phyloP scores from a whole-genome alignment of 2,888 invertebrate genomes.

The Tribolium freemani region DNA sequence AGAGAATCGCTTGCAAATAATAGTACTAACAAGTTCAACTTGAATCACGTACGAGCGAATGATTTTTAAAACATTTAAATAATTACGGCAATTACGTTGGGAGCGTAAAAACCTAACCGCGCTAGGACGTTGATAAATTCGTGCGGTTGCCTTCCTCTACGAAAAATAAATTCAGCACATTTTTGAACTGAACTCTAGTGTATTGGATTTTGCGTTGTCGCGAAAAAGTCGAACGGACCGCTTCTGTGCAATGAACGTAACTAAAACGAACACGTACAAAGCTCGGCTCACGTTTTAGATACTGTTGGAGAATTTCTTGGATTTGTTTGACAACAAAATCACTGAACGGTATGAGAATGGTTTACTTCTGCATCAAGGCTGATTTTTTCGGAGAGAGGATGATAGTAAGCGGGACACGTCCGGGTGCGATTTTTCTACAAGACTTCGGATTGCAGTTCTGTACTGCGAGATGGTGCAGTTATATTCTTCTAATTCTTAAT shows the following conservation, averaged over 20 bases:
- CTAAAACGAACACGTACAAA: slow-evolving; percentile 45
- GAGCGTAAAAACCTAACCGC: slow-evolving; percentile 19
- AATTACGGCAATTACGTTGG: slow-evolving; percentile 12
- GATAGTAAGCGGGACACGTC: slow-evolving; percentile 9
- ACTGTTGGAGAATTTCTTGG: slow-evolving; percentile 52
- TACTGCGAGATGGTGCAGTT: too few relatives aligned
- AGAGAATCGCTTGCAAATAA: slow-evolving; percentile 20
- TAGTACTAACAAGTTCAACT: slow-evolving; percentile 19
- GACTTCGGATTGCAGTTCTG: too few relatives aligned
- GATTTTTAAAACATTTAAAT: slow-evolving; percentile 31
- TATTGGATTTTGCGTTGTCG: slow-evolving; percentile 22
- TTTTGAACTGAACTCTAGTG: neutral
- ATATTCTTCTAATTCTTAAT: too few relatives aligned
- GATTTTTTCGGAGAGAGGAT: slow-evolving; percentile 9
- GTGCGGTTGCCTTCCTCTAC: slow-evolving; percentile 8
- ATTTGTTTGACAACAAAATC: slow-evolving; percentile 54
- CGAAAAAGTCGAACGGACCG: slow-evolving; percentile 22
- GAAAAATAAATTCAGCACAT: slow-evolving; percentile 31
- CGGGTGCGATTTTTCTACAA: slow-evolving; percentile 10
- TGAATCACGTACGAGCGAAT: slow-evolving; percentile 14
- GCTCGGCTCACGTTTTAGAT: slow-evolving; percentile 52
- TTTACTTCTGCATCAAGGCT: slow-evolving; percentile 42
- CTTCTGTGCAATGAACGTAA: slow-evolving; percentile 37
- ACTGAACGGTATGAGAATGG: slow-evolving; percentile 49
- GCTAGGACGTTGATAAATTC: slow-evolving; percentile 22